These are phyloP conservation scores for Alentia gelatinosa DNA, from an alignment of 2,888 invertebrate genomes.

Conservation along the genomic window DNA sequence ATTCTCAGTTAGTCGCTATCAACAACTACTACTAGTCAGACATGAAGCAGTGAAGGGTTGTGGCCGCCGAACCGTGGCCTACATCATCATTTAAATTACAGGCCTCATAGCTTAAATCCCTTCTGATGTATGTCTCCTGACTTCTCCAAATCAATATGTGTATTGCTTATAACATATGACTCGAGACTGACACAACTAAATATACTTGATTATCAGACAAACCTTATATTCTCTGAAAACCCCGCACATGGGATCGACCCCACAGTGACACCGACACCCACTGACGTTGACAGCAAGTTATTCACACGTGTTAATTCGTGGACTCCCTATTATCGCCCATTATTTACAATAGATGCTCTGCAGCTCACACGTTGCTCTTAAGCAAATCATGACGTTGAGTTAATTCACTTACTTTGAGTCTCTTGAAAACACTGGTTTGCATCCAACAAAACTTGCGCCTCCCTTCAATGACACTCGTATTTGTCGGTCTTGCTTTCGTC, in stretches of 20 bases:
- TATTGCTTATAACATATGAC: no score
- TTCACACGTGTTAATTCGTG: not conserved
- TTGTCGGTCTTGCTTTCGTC: not conserved
- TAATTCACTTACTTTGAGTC: conserved; percentile 48
- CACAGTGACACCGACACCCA: not conserved
- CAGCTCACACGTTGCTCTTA: not conserved
- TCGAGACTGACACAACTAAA: no score
- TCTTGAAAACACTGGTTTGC: conserved; percentile 30
- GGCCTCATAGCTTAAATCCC: no score
- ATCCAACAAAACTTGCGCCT: conserved; percentile 29
- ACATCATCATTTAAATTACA: no score
- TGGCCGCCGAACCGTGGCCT: no score
- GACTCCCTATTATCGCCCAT: not conserved
- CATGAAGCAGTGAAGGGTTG: no score
- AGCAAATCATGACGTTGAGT: not conserved
- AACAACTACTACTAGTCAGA: no score
- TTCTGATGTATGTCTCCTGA: no score
- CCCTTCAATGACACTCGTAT: conserved; percentile 6
- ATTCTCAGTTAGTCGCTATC: no score
- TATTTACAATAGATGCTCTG: not conserved
- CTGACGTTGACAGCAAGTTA: not conserved
- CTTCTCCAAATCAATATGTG: no score
- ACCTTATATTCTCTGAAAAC: not conserved
- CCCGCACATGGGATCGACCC: not conserved
- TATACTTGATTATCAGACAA: no score